phyloP scores from a whole-genome alignment of 2,113 vertebrate species.

The Anser brachyrhynchus region DNA sequence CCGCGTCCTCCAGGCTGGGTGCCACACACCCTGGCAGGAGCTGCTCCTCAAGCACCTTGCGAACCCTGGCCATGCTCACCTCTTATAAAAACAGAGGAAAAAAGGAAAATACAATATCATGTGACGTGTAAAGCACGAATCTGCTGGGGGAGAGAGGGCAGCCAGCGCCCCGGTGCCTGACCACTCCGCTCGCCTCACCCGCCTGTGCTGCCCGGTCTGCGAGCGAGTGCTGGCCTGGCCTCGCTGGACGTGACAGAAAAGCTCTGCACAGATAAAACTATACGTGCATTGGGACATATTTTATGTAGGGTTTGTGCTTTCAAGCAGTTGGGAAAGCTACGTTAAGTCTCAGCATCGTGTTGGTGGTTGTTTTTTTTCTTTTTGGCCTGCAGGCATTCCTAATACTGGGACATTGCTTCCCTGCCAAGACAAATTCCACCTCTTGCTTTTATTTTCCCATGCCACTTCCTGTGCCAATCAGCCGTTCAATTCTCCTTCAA shows the following conservation, averaged over 20 bases:
- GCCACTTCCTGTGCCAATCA: conserved; percentile 51
- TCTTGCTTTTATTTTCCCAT: conserved; percentile 67
- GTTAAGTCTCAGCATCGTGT: conserved; percentile 11
- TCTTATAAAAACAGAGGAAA: neutral
- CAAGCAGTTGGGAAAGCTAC: conserved; percentile 20
- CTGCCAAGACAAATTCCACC: conserved; percentile 67
- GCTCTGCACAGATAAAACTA: neutral
- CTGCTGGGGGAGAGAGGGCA: neutral
- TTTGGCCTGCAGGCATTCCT: conserved; percentile 53
- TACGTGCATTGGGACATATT: neutral
- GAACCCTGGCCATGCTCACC: neutral
- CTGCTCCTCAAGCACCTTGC: neutral
- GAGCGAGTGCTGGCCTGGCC: neutral
- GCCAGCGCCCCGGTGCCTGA: neutral
- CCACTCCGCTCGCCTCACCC: neutral
- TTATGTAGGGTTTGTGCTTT: neutral
- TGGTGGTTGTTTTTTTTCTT: neutral
- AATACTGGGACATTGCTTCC: conserved; percentile 59
- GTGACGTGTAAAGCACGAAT: neutral
- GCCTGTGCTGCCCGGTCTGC: neutral
- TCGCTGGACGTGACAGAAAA: neutral
- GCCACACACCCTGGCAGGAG: neutral
- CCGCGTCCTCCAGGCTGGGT: neutral
- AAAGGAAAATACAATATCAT: neutral
- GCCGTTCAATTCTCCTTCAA: conserved; percentile 40